Percentiles rank a stretch among this genome's conserved stretches.
Evolutionary conservation across 2,888 invertebrate genomes (phyloP).

Genomic region (Trichogramma dendrolimi): DNA sequence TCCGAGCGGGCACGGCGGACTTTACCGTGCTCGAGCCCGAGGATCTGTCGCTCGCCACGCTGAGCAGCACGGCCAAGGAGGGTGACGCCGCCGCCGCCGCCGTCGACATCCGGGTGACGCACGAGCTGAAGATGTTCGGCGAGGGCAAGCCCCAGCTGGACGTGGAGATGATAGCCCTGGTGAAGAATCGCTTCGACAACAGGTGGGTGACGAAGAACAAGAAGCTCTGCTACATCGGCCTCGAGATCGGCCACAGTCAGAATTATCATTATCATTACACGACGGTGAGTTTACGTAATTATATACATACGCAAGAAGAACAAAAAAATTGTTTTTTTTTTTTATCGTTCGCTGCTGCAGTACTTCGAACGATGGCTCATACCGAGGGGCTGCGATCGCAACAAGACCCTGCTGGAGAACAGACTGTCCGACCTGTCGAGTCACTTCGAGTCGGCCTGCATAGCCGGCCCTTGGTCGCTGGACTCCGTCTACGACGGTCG

Average conservation of each 20-base stretch:
- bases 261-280: conserved; percentile 65
- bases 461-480: conserved; percentile 79
- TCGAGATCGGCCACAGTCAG: conserved; percentile 68
- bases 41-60: conserved; percentile 70
- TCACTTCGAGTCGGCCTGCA: conserved; percentile 78
- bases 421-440: conserved; percentile 68
- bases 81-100: conserved; percentile 50
- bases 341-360: conserved; percentile 50
- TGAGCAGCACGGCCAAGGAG: conserved; percentile 56
- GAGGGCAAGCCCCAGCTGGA: conserved; percentile 51
- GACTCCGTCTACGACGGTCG: conserved; percentile 61
- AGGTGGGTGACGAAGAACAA: conserved; percentile 64
- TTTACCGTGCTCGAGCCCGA: conserved; percentile 81
- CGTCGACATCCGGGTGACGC: conserved; percentile 61
- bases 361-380: conserved; percentile 72
- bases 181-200: conserved; percentile 61
- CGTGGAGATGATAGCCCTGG: conserved; percentile 62
- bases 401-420: conserved; percentile 69
- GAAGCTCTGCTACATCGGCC: conserved; percentile 79
- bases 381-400: conserved; percentile 67
- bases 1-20: conserved; percentile 75
- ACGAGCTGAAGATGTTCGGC: conserved; percentile 60
- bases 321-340: conserved; percentile 12
- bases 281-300: conserved; percentile 57
- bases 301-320: conserved; percentile 18